Evolutionary conservation across 2,797 vertebrate species (phyloP), one percentile per base, ranked within the genome.

Genomic region (Anguilla marmorata): DNA sequence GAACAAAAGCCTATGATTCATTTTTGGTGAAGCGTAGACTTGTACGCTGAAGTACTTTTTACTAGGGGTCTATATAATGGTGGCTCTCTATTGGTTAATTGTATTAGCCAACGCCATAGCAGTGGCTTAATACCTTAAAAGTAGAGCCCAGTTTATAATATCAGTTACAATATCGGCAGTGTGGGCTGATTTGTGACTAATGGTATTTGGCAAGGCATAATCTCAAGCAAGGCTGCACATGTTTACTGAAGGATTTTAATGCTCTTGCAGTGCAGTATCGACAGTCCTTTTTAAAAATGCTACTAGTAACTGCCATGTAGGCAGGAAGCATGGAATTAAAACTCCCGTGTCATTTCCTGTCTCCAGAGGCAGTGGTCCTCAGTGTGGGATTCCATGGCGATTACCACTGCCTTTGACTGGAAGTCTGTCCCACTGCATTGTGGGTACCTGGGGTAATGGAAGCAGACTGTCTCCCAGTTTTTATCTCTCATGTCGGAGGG

Each of bases 391-490:
- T 27, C 37, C 56, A 27, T 85, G 69, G 37, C 37, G 87, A 88
- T 63, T 88, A 63, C 54, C 30, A 19, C 24, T 48, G 48, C 88
- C 37, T 80, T 54, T 27, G 60, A 79, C 11, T 79, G 8, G 9
- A 37, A 56, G 72, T 41, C 33, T 63, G 14, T 83, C n/a, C 24
- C 33, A n/a, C 76, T 30, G 37, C 33, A n/a, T 11, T 48, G 19
- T 45, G 24, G 79, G 24, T 79, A 30, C 19, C 27, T 41, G 84
- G 27, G 87, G 41, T 69, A 63, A 74, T 58, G 63, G 66, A 84
- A 24, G 30, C 60, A 72, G 85, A 54, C 69, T 89, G 79, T 89
- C 88, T 93, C 54, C 50, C 90, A 88, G 7, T 82, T 88, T 69
- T 89, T 86, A 86, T 89, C 58, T 30, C 37, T 63, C n/a, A 58